These are phyloP conservation scores for Anastrepha obliqua DNA, from an alignment of 1,140 invertebrate genomes.

Conservation along the genomic window DNA sequence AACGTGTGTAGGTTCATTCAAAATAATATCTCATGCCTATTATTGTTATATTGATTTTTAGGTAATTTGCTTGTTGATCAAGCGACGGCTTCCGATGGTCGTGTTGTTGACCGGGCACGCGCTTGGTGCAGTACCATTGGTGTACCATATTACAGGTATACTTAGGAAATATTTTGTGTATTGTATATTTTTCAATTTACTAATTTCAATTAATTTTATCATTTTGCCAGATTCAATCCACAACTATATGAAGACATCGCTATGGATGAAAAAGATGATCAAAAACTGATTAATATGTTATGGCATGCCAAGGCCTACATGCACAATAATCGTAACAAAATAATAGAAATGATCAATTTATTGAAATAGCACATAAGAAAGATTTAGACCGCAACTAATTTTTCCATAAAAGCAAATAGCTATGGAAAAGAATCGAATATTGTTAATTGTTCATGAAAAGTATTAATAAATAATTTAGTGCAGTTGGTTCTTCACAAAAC, in stretches of 20 bases:
- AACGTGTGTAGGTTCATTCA: background rate
- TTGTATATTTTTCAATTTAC: slow-evolving; percentile 63
- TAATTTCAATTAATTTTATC: slow-evolving; percentile 33
- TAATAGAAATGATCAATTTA: slow-evolving; percentile 81
- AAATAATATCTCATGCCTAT: background rate
- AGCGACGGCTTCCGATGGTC: slow-evolving; percentile 91
- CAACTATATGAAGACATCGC: slow-evolving; percentile 87
- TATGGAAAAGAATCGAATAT: too few species aligned
- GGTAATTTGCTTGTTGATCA: slow-evolving; percentile 82
- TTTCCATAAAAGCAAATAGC: background rate
- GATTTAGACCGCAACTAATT: slow-evolving; percentile 66
- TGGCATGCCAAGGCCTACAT: slow-evolving; percentile 96
- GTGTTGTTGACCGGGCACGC: slow-evolving; percentile 91
- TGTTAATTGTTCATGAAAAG: background rate
- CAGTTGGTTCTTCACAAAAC: too few species aligned
- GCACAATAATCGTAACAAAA: slow-evolving; percentile 79
- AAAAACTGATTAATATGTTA: slow-evolving; percentile 88
- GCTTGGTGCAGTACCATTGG: slow-evolving; percentile 93
- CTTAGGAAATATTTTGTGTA: background rate
- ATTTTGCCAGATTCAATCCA: slow-evolving; percentile 83
- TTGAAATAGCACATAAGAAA: slow-evolving; percentile 74
- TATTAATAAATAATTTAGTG: background rate
- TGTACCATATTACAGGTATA: slow-evolving; percentile 77
- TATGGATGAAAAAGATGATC: slow-evolving; percentile 91
- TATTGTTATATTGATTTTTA: slow-evolving; percentile 52